These are phyloP conservation scores for Neodiprion pinetum DNA, from an alignment of 1,140 invertebrate genomes.

Conservation along the genomic window DNA sequence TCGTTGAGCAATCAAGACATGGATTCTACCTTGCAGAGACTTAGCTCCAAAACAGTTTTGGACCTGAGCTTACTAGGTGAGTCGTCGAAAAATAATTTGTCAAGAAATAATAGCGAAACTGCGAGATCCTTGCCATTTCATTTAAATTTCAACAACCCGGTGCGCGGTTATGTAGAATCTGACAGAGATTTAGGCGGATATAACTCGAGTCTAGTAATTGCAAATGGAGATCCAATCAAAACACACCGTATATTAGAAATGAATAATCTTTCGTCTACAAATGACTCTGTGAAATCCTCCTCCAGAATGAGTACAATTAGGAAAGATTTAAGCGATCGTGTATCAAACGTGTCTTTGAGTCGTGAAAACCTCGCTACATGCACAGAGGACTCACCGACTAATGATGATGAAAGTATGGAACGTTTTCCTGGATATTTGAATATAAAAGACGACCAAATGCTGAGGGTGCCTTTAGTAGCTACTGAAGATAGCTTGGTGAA, in stretches of 20 bases:
- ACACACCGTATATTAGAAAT: too few relatives aligned
- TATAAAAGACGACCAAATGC: conserved; percentile 17
- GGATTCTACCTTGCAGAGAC: background rate
- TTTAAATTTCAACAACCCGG: background rate
- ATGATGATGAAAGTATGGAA: background rate
- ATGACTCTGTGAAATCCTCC: too few relatives aligned
- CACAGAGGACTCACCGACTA: conserved; percentile 14
- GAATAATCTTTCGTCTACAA: too few relatives aligned
- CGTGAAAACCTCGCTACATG: background rate
- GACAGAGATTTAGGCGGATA: background rate
- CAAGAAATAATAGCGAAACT: background rate
- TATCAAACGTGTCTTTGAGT: background rate
- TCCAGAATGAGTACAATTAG: too few relatives aligned
- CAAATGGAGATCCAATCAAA: background rate
- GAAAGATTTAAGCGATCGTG: background rate
- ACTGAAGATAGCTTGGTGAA: background rate
- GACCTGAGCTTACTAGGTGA: background rate
- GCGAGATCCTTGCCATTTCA: conserved; percentile 2
- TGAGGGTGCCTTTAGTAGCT: conserved; percentile 21
- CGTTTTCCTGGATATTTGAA: conserved; percentile 2
- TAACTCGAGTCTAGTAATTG: background rate
- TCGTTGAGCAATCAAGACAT: background rate
- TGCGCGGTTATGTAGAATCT: background rate
- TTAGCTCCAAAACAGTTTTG: background rate
- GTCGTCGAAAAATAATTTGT: background rate